Percentiles rank a stretch among this genome's conserved stretches.
phyloP scores from a whole-genome alignment of 2,113 vertebrate genomes.

The Podiceps cristatus region DNA sequence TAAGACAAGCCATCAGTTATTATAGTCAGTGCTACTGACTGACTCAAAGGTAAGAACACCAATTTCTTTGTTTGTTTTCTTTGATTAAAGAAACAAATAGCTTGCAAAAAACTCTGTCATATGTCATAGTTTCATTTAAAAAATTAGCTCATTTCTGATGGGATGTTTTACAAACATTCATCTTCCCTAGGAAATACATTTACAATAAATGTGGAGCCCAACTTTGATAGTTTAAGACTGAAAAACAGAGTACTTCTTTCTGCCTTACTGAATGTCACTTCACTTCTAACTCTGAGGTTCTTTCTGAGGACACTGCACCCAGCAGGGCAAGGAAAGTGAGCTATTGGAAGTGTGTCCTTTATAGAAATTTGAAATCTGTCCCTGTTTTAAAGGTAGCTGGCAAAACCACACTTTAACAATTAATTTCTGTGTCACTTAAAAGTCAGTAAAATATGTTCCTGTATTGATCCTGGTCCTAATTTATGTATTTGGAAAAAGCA shows the following conservation, averaged over 20 bases:
- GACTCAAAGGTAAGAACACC: not conserved
- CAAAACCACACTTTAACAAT: not conserved
- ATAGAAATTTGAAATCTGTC: not conserved
- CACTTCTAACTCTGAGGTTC: not conserved
- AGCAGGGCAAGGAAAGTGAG: not conserved
- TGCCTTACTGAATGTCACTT: not conserved
- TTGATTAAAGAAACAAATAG: too few relatives aligned
- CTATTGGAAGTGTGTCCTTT: not conserved
- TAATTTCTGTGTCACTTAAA: not conserved
- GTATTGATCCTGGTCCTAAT: not conserved
- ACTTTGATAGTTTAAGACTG: not conserved
- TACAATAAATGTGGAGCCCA: not conserved
- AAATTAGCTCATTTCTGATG: not conserved
- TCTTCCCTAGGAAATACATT: not conserved
- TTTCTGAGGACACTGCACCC: not conserved
- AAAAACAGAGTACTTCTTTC: not conserved
- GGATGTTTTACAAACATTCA: not conserved
- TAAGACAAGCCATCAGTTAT: not conserved
- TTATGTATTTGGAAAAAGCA: not conserved
- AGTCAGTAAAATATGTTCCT: not conserved
- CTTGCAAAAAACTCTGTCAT: too few relatives aligned
- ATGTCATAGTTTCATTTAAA: not conserved
- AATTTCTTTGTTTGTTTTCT: too few relatives aligned
- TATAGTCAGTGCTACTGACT: not conserved
- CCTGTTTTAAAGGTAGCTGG: not conserved